Percentiles rank a stretch among this genome's conserved stretches.
Conservation (phyloP, 1,140 invertebrate genomes). For the Drosophila nannoptera region DNA sequence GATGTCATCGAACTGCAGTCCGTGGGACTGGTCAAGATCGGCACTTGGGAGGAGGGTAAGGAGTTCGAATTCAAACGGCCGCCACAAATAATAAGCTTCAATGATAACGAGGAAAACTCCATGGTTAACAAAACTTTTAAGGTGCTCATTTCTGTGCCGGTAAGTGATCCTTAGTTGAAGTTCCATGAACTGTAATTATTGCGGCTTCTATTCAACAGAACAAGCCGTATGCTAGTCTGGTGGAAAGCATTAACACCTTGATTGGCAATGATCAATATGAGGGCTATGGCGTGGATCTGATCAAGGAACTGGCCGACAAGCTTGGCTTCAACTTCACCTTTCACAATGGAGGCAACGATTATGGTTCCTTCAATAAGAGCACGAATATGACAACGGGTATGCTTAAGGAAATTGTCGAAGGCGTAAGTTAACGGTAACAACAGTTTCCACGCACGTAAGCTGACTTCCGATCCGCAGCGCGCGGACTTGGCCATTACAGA, state of each 20-base stretch:
- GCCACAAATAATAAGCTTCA: slow-evolving; percentile 30
- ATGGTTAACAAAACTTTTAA: slow-evolving; percentile 90
- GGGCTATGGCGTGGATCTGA: slow-evolving; percentile 90
- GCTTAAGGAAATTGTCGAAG: slow-evolving; percentile 89
- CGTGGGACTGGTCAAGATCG: slow-evolving; percentile 85
- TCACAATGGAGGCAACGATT: slow-evolving; percentile 85
- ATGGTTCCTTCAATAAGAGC: slow-evolving; percentile 84
- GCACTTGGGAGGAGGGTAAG: slow-evolving; percentile 84
- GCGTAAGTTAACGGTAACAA: slow-evolving; percentile 80
- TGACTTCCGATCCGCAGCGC: slow-evolving; percentile 64
- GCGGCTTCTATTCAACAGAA: slow-evolving; percentile 80
- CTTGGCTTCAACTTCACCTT: slow-evolving; percentile 93
- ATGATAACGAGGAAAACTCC: slow-evolving; percentile 80
- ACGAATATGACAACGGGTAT: slow-evolving; percentile 91
- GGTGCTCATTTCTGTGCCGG: slow-evolving; percentile 87
- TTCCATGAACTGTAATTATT: background rate
- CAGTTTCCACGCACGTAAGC: background rate
- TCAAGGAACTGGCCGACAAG: slow-evolving; percentile 86
- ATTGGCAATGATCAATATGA: slow-evolving; percentile 89
- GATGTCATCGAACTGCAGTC: slow-evolving; percentile 87
- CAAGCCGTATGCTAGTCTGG: slow-evolving; percentile 91
- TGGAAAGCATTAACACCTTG: slow-evolving; percentile 84
- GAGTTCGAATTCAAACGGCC: slow-evolving; percentile 65
- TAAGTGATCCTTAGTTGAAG: slow-evolving; percentile 79
- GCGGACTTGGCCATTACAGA: slow-evolving; percentile 93